phyloP scores from a whole-genome alignment of 2,888 invertebrate species.

The Watsonalla binaria region DNA sequence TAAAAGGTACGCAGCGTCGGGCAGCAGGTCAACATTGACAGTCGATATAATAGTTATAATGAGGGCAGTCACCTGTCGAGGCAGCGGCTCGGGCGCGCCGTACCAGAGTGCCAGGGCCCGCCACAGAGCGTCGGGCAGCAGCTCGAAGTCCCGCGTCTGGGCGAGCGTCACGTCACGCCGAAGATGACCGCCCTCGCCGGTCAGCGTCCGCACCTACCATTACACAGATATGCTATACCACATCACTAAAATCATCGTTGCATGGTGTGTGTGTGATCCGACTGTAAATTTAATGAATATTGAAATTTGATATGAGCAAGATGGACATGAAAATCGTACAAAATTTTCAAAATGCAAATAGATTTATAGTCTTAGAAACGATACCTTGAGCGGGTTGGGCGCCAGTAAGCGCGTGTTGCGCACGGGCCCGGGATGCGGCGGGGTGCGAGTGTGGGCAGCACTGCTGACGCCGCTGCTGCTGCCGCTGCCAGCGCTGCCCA shows the following conservation, averaged over 20 bases:
- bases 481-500: slow-evolving; percentile 79
- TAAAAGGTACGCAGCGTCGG: too few species aligned
- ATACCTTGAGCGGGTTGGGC: slow-evolving; percentile 80
- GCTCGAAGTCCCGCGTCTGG: slow-evolving; percentile 91
- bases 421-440: slow-evolving; percentile 33
- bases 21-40: too few species aligned
- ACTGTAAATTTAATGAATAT: not conserved
- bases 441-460: slow-evolving; percentile 29
- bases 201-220: slow-evolving; percentile 81
- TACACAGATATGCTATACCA: not conserved
- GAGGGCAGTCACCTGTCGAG: not conserved
- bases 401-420: slow-evolving; percentile 86
- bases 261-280: too few species aligned
- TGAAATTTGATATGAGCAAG: not conserved
- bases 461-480: slow-evolving; percentile 82
- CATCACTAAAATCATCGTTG: too few species aligned
- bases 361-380: not conserved
- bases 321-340: too few species aligned
- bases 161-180: slow-evolving; percentile 85
- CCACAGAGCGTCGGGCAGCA: slow-evolving; percentile 93
- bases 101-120: slow-evolving; percentile 92
- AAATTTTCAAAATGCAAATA: too few species aligned
- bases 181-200: slow-evolving; percentile 92
- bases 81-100: slow-evolving; percentile 85
- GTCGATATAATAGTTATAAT: too few species aligned